phyloP scores from a whole-genome alignment of 2,888 invertebrate genomes.

The Yponomeuta malinellus region DNA sequence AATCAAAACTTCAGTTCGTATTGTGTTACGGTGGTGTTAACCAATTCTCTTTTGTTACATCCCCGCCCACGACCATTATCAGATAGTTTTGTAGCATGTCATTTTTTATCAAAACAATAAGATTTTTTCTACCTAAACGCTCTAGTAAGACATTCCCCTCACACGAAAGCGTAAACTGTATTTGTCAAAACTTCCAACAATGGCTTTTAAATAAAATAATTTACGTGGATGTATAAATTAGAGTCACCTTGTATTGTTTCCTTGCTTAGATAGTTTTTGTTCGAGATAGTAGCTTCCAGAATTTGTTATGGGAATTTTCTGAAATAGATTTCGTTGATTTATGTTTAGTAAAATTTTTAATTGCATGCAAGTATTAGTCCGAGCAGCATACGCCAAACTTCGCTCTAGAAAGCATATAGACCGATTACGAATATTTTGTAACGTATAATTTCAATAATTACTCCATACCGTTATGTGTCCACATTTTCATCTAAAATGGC shows the following conservation, averaged over 20 bases:
- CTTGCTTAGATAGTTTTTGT: neutral
- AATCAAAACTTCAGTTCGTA: slow-evolving; percentile 59
- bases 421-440: neutral
- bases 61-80: slow-evolving; percentile 71
- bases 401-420: no score
- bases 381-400: no score
- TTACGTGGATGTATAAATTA: slow-evolving; percentile 51
- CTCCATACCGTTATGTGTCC: neutral
- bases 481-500: neutral
- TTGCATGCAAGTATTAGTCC: no score
- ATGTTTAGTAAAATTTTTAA: neutral
- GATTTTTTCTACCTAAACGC: slow-evolving; percentile 42
- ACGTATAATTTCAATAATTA: neutral
- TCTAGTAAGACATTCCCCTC: slow-evolving; percentile 45
- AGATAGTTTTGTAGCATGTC: slow-evolving; percentile 67
- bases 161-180: slow-evolving; percentile 43
- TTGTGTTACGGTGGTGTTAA: slow-evolving; percentile 67
- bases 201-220: slow-evolving; percentile 40
- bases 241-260: slow-evolving; percentile 5
- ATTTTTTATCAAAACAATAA: slow-evolving; percentile 76
- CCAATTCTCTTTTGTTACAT: slow-evolving; percentile 66
- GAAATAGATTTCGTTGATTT: neutral
- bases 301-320: neutral
- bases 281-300: neutral
- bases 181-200: slow-evolving; percentile 54